phyloP scores from a whole-genome alignment of 2,797 vertebrate genomes.

The Pteronotus mesoamericanus region DNA sequence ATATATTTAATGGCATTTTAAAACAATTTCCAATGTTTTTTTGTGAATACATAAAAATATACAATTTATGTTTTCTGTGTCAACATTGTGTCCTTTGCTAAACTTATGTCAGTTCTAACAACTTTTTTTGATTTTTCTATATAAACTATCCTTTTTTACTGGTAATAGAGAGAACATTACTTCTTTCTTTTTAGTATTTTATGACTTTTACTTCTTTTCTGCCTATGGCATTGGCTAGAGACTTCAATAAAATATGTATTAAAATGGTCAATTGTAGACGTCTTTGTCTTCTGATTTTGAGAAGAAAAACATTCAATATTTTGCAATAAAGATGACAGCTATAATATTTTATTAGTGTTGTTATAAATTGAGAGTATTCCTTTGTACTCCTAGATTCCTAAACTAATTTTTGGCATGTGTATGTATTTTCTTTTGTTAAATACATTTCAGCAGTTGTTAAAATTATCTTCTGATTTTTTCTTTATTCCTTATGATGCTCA shows the following conservation, averaged over 20 bases:
- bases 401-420: neutral
- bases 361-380: neutral
- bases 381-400: neutral
- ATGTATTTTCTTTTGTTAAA: neutral
- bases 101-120: neutral
- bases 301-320: neutral
- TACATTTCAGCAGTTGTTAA: neutral
- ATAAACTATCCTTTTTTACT: neutral
- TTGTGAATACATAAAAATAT: neutral
- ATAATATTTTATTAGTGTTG: neutral
- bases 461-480: neutral
- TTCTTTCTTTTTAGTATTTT: neutral
- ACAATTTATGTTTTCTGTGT: neutral
- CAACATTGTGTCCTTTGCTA: neutral
- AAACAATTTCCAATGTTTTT: neutral
- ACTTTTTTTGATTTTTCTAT: neutral
- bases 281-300: neutral
- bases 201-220: neutral
- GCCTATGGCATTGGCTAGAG: neutral
- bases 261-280: neutral
- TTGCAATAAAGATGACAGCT: neutral
- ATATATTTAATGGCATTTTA: neutral
- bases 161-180: neutral
- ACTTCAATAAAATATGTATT: neutral
- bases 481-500: neutral